Evolutionary conservation across 1,140 invertebrate genomes (phyloP), one percentile per base, ranked within the genome.

Genomic region (Rhopalosiphum maidis): DNA sequence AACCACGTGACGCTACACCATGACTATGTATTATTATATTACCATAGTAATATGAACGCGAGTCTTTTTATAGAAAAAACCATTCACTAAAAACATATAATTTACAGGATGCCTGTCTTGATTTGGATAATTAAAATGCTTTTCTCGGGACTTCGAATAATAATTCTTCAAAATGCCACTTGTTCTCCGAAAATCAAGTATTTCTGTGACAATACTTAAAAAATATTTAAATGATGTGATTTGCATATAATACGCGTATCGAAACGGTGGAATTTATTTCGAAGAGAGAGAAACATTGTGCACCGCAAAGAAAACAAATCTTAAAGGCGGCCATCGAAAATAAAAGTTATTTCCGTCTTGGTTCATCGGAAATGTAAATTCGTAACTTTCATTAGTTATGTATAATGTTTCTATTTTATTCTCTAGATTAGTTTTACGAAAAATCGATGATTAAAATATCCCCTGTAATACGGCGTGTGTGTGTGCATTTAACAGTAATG

Each of bases 291-390:
- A 77, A 77, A 77, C 30, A n/a, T 77, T 30, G 5, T 21, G 60
- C 60, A 77, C 60, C 60, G 60, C 60, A 77, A 77, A 77, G n/a
- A 77, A n/a, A 77, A 77, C 60, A 77, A 77, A 77, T 77, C 60
- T 15, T 77, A 77, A 77, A 77, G 4, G 60, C 11, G 60, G 60
- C n/a, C 60, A n/a, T 77, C 15, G 60, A 35, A 77, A 18, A 77
- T n/a, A 77, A 77, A 60, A 77, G 60, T 77, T 77, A 77, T 77
- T 77, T 77, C n/a, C 60, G 30, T 77, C 30, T 77, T 77, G 30
- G 30, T n/a, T 77, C 60, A 77, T 77, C n/a, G n/a, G 60, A 77
- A 77, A 77, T n/a, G 60, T n/a, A 77, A n/a, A n/a, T 77, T 77
- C 30, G 30, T n/a, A n/a, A 77, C 60, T 77, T 77, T 77, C n/a